A percentile compares a stretch with the other conserved stretches of the same genome.
Evolutionary conservation across 2,113 vertebrate genomes (phyloP).

Genomic region (Melanocharis versteri): DNA sequence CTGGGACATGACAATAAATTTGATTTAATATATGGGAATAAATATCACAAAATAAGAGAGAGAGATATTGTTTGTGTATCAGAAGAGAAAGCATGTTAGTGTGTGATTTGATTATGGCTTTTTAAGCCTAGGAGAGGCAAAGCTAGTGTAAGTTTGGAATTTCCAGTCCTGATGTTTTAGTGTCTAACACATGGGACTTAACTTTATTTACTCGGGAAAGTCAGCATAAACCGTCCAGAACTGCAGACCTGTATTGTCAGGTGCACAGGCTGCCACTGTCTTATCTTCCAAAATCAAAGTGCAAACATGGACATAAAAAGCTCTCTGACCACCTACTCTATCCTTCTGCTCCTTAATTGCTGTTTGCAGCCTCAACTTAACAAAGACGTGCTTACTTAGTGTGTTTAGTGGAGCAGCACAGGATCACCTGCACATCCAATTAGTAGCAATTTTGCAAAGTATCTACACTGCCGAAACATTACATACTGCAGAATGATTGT

Average conservation of each 20-base stretch:
- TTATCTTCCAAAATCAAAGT: background rate
- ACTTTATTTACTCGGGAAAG: background rate
- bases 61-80: background rate
- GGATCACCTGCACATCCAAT: background rate
- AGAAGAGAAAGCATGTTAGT: background rate
- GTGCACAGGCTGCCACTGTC: background rate
- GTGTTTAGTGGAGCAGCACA: background rate
- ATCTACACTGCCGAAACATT: background rate
- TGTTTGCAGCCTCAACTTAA: background rate
- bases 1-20: background rate
- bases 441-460: background rate
- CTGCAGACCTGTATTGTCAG: background rate
- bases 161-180: background rate
- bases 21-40: background rate
- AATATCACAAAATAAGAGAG: background rate
- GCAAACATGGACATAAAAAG: background rate
- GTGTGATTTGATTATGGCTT: background rate
- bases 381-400: background rate
- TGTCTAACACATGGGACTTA: rapidly evolving
- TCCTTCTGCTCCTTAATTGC: background rate
- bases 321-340: background rate
- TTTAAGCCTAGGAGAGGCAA: background rate
- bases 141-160: background rate
- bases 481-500: background rate
- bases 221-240: background rate